These are phyloP conservation scores for Melanocharis versteri DNA, from an alignment of 2,113 vertebrate genomes.

Conservation along the genomic window DNA sequence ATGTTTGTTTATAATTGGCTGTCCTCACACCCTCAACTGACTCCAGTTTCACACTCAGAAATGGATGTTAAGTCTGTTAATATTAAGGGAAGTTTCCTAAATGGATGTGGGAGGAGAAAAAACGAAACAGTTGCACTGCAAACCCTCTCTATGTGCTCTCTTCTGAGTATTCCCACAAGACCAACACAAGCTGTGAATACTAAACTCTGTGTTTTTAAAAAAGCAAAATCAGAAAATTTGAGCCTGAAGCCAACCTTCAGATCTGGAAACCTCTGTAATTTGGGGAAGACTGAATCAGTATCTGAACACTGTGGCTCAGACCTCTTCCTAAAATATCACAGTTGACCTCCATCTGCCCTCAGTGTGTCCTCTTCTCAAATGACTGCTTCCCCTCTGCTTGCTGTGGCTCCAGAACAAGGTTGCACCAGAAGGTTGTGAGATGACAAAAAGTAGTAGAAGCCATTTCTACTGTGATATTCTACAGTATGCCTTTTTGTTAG, in stretches of 20 bases:
- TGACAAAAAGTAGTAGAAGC: neutral
- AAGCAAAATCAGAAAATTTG: neutral
- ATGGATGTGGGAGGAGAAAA: neutral
- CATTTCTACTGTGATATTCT: neutral
- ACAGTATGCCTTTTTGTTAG: neutral
- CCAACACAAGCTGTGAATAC: neutral
- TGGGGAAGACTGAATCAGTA: neutral
- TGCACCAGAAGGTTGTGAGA: neutral
- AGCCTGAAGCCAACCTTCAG: neutral
- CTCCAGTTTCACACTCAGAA: neutral
- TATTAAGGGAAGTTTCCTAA: neutral
- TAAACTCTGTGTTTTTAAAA: neutral
- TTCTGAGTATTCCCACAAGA: neutral
- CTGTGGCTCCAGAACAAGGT: neutral
- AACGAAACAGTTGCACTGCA: fast-evolving
- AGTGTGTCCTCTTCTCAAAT: neutral
- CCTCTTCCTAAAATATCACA: conserved; percentile 3
- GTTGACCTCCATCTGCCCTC: neutral
- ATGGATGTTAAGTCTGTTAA: neutral
- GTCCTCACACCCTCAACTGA: neutral
- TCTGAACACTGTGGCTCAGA: conserved; percentile 2
- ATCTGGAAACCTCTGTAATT: conserved; percentile 4
- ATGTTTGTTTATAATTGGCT: neutral
- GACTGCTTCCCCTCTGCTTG: neutral
- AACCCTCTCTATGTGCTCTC: neutral